Evolutionary conservation across 2,888 invertebrate genomes (phyloP), one percentile per base, ranked within the genome.

Genomic region (Drosophila melanosoma): DNA sequence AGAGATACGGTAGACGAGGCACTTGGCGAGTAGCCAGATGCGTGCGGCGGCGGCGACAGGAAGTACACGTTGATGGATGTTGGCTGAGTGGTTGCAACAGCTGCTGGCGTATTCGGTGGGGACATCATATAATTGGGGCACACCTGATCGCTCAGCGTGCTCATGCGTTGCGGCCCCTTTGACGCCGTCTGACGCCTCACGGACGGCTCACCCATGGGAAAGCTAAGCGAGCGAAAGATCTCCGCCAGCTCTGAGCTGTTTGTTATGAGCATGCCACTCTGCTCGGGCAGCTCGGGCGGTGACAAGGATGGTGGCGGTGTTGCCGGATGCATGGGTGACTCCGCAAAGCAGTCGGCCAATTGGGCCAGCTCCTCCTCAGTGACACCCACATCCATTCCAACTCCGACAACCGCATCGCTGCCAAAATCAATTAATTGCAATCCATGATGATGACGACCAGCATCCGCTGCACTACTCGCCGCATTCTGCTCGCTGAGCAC

Each of bases 1-100:
- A 93, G 76, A 15, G 93, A 93, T 62, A 93, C 91, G 20, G 93
- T 93, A 42, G 93, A 93, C 17, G 93, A 89, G 79, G 93, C 93
- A 76, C 93, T 93, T 51, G 90, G 82, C 64, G 88, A 76, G 12
- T 87, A 88, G 36, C 91, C 88, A 11, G 88, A 83, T 23, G 91
- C 74, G 36, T 90, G 91, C 56, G 90, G 87, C 68, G 93, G 87
- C 62, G 93, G 93, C 73, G 93, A 93, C 52, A 93, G 89, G 81
- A 93, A 93, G 85, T 92, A 93, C 35, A 93, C 93, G 74, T 92
- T 92, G 73, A 93, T 91, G 74, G 91, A 83, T 58, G 90, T 82
- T 69, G 90, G 70, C 64, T 78, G 90, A 15, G 84, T 49, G 69
- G 75, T 51, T 42, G 58, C 65, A 71, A 40, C 57, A 51, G 79